A percentile compares a stretch with the other conserved stretches of the same genome.
Conservation (phyloP, 2,888 invertebrate genomes). For the Lomographa bimaculata region DNA sequence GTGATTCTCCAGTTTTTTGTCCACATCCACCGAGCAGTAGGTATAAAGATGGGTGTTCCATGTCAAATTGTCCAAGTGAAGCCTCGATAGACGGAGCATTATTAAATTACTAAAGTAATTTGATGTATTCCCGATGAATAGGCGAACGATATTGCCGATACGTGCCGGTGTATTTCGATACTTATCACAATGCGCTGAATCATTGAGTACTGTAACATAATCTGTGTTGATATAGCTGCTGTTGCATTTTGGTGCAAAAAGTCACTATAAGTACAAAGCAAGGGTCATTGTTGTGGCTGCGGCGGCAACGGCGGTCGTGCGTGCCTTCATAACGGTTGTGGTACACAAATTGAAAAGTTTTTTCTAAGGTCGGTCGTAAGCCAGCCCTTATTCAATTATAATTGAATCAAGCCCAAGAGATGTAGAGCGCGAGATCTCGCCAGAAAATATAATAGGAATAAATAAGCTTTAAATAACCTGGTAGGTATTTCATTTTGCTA, state of each 20-base stretch:
- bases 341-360: constrained; percentile 69
- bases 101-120: constrained; percentile 39
- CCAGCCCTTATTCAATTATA: constrained; percentile 63
- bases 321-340: constrained; percentile 68
- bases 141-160: constrained; percentile 54
- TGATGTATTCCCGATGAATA: constrained; percentile 62
- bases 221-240: constrained; percentile 41
- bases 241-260: constrained; percentile 77
- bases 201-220: constrained; percentile 39
- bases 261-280: constrained; percentile 52
- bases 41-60: constrained; percentile 27
- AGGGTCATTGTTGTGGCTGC: constrained; percentile 42
- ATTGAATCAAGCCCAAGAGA: constrained; percentile 56
- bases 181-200: constrained; percentile 69
- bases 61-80: constrained; percentile 46
- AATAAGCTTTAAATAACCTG: too few relatives aligned
- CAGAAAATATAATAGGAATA: too few relatives aligned
- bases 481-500: too few relatives aligned
- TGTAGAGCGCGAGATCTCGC: constrained; percentile 7
- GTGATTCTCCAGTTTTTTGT: constrained; percentile 7
- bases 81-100: constrained; percentile 40
- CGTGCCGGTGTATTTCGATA: constrained; percentile 64
- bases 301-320: constrained; percentile 58
- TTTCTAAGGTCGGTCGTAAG: constrained; percentile 60
- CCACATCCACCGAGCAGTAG: constrained; percentile 8